Base-by-base conservation (phyloP, 2,113 vertebrate genomes). In the Zootoca vivipara region DNA sequence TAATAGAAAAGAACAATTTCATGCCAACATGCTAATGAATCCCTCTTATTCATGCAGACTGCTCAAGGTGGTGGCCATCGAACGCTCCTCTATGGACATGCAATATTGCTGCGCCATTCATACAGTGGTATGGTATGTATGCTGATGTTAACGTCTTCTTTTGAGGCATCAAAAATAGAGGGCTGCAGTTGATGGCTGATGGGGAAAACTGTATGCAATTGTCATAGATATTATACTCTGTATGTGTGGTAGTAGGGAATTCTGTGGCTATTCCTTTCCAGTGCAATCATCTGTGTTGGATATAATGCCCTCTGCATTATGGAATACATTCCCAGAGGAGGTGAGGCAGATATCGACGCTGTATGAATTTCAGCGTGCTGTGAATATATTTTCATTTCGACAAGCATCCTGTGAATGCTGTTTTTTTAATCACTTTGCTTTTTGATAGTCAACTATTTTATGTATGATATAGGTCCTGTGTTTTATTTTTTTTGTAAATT, bases 41-140 rank as follows among this genome's bases (percentile, higher is more conserved):
- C n/a, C 64, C 64, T 22, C 86, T 88, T 89, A 82, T 83, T 22
- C 42, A 38, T 86, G 86, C 95, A 99, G 98, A 98, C 97, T 33
- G 98, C 98, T 13, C 98, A 99, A 94, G 98, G 98, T 2, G 98
- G 98, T 0, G 98, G 98, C 18, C 99, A 99, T 94, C 97, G 99
- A 42, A 99, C 99, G 0, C 96, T 99, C 3, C 97, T 99, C 35
- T 99, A 99, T 0, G 99, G 99, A 4, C 99, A 99, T 0, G 98
- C 98, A 3, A 98, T 99, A 62, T 89, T 99, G 91, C 96, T 99
- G n/a, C 97, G 98, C 69, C 99, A 99, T 95, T 98, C 98, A 79
- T 98, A 99, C 95, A 99, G 99, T 0, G 98, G 98, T 93, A 99
- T 99, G 99, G 99, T 99, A 93, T 93, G 98, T 65, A 3, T 18